These are phyloP conservation scores for Itoplectis maculator DNA, from an alignment of 2,888 invertebrate genomes.

Conservation along the genomic window DNA sequence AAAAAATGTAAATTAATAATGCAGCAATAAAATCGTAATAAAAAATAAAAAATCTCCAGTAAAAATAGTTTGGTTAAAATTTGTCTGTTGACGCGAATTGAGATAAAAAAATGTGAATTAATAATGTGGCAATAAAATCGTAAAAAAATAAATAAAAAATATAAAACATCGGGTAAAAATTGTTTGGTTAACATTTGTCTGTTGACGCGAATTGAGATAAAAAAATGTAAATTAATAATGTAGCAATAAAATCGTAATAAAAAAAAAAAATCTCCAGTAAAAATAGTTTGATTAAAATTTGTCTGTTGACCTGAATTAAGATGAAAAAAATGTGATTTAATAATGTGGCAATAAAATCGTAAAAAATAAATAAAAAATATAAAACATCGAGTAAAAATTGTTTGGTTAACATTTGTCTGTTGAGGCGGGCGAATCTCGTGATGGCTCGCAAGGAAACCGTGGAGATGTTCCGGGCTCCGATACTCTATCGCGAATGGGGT, in stretches of 20 bases:
- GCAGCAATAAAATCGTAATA: too few relatives aligned
- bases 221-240: constrained; percentile 22
- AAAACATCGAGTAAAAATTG: background rate
- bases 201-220: constrained; percentile 21
- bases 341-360: too few relatives aligned
- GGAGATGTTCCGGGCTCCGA: constrained; percentile 72
- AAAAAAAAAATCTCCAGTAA: constrained; percentile 1
- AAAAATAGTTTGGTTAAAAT: background rate
- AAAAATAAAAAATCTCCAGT: background rate
- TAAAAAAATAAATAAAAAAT: too few relatives aligned
- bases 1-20: too few relatives aligned
- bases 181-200: background rate
- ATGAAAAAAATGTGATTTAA: too few relatives aligned
- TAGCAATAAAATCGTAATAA: constrained; percentile 9
- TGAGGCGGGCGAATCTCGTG: constrained; percentile 58
- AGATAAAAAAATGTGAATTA: constrained; percentile 1
- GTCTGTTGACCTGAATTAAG: too few relatives aligned
- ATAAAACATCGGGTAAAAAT: too few relatives aligned
- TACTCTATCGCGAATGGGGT: constrained; percentile 81
- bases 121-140: too few relatives aligned
- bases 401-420: too few relatives aligned
- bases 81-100: too few relatives aligned
- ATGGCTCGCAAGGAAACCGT: constrained; percentile 62
- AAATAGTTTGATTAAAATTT: constrained; percentile 7
- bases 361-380: too few relatives aligned